These are phyloP conservation scores for Takifugu flavidus DNA, from an alignment of 2,113 vertebrate species.

Conservation along the genomic window DNA sequence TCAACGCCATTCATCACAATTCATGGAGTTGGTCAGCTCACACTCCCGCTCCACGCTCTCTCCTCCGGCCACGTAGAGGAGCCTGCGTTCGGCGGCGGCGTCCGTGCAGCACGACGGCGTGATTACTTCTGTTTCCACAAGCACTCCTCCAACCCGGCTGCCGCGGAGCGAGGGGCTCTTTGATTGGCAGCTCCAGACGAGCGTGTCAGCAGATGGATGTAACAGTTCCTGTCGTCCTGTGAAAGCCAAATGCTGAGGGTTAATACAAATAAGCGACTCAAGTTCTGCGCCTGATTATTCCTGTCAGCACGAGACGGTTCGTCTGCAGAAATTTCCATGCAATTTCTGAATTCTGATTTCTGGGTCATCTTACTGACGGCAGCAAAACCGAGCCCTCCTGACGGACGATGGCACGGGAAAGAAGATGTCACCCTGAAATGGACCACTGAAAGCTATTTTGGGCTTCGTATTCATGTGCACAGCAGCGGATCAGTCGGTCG, in stretches of 20 bases:
- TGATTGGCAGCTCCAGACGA: constrained; percentile 46
- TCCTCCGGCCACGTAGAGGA: neutral
- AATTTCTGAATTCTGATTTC: too few relatives aligned
- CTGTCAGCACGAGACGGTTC: too few relatives aligned
- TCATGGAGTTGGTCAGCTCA: too few relatives aligned
- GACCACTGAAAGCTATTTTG: constrained; percentile 59
- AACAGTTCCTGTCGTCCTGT: constrained; percentile 16
- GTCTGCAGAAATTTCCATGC: too few relatives aligned
- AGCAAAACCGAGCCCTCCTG: too few relatives aligned
- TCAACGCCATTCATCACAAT: too few relatives aligned
- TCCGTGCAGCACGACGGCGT: constrained; percentile 19
- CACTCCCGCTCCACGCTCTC: too few relatives aligned
- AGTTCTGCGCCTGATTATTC: too few relatives aligned
- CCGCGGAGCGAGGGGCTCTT: constrained; percentile 10
- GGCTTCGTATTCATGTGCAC: constrained; percentile 49
- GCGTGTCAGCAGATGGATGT: constrained; percentile 16
- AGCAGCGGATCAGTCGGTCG: constrained; percentile 62
- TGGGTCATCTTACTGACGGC: too few relatives aligned
- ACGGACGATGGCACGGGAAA: too few relatives aligned
- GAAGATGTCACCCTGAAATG: constrained; percentile 22
- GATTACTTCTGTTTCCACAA: constrained; percentile 25
- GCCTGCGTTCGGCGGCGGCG: constrained; percentile 4
- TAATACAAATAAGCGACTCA: neutral
- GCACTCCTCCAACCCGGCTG: constrained; percentile 34
- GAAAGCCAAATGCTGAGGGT: constrained; percentile 9